Conservation (phyloP, 2,888 invertebrate genomes). For the Hoplodrina ambigua region DNA sequence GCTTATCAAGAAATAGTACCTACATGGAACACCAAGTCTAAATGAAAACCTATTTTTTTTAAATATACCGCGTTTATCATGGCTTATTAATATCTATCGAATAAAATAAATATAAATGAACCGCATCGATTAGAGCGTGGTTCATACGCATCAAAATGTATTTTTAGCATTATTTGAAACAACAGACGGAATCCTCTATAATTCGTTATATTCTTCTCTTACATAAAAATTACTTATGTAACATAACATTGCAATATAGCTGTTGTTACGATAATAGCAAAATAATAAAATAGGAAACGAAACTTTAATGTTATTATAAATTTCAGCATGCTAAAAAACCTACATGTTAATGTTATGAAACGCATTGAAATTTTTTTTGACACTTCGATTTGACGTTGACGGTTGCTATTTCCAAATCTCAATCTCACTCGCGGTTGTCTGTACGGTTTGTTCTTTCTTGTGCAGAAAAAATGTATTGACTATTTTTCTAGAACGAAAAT, state of each 20-base stretch:
- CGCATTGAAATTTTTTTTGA: constrained; percentile 49
- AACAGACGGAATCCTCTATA: neutral
- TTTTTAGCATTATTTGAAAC: constrained; percentile 7
- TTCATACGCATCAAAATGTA: neutral
- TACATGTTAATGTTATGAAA: neutral
- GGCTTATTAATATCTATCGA: too few species aligned
- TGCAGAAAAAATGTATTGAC: constrained; percentile 48
- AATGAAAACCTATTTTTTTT: neutral
- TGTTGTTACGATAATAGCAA: neutral
- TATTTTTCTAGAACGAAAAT: constrained; percentile 53
- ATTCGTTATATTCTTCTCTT: neutral
- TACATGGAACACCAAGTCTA: neutral
- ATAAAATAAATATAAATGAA: neutral
- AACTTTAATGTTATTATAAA: neutral
- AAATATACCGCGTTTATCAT: constrained; percentile 8
- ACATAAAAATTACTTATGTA: neutral
- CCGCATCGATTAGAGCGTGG: constrained; percentile 16
- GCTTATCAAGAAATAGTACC: neutral
- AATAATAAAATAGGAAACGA: neutral
- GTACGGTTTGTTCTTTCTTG: constrained; percentile 28
- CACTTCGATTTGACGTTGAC: constrained; percentile 7
- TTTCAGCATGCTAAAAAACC: constrained; percentile 4
- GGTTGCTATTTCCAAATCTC: constrained; percentile 42
- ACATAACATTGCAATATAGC: too few species aligned
- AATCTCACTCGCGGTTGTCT: constrained; percentile 44